Base-by-base conservation (phyloP, 2,113 vertebrate genomes). In the Pardalotus punctatus region DNA sequence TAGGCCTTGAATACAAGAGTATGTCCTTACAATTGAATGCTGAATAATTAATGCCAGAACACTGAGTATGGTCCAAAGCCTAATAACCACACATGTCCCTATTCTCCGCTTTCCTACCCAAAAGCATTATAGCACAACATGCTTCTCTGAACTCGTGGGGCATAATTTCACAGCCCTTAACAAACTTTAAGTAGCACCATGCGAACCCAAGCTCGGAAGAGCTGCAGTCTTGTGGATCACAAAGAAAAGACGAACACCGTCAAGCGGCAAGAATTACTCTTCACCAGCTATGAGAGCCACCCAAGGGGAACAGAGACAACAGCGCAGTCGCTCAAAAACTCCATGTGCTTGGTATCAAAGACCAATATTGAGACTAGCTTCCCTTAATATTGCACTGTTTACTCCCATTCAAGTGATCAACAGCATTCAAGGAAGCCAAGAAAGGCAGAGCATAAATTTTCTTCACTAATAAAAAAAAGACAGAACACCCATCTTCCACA, bases 91-190 rank as follows among this genome's bases (percentile, higher is more conserved):
- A 19, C n/a, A 45, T 80, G 78, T 72, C 12, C 20, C 60, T 14
- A 27, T 86, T 77, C 62, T 77, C 16, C 10, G 50, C 16, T 33
- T 86, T 74, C n/a, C 23, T 65, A 43, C 12, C 19, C n/a, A 66
- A 65, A 84, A 65, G 6, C n/a, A n/a, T 21, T 53, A 6, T 6
- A 69, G 28, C 28, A 60, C 15, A 54, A 40, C 11, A 11, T 7
- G 12, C 27, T 81, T 31, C 48, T 54, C 29, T 4, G 2, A 81
- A 86, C 24, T 33, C 1, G 0, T 20, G 3, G 6, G n/a, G 9
- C 11, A 19, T 36, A 17, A 73, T 72, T 86, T 80, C 17, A 19
- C 7, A 83, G 14, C 6, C 35, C 54, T 42, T 69, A 64, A 48
- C 17, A n/a, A 88, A 69, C 15, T 40, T 20, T n/a, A 71, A 20